Evolutionary conservation across 2,113 vertebrate genomes (phyloP), one percentile per base, ranked within the genome.

Genomic region (Alectura lathami): DNA sequence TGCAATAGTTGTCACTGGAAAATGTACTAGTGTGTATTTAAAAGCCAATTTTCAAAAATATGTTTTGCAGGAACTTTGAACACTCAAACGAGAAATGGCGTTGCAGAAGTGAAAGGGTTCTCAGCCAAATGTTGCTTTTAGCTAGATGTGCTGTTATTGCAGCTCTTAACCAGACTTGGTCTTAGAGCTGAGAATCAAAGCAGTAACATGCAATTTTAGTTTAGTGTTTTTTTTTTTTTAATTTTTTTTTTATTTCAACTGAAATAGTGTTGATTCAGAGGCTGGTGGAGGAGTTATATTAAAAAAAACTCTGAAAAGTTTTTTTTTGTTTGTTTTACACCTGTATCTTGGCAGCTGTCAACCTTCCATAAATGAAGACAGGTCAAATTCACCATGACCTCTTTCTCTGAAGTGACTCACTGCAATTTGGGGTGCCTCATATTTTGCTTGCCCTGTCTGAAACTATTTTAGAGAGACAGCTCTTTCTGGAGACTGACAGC

Each of bases 61-160:
- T 4, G 8, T 91, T 93, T 81, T 78, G 60, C 76, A 90, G 72
- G 29, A 85, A 80, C 72, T 95, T 91, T 40, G 50, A 92, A 32
- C 34, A 73, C 47, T 85, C 42, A 62, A 70, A 67, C 81, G 45
- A 83, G 66, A 93, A 91, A 88, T 43, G 72, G 82, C 78, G 85
- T 86, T 88, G 75, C 8, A 23, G 78, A 96, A 91, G 32, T 14
- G 11, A 88, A 78, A 91, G 75, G 38, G 43, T 67, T 91, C 30
- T 5, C n/a, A 93, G 91, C 64, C 85, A 95, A 67, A 72, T 93
- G 91, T 93, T 80, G 14, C 75, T 89, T 43, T 70, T 27, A 30
- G 50, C 56, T 89, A 74, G 72, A 80, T 79, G n/a, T 12, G 56
- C 18, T 91, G 66, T 56, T 93, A 92, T 38, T 93, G 81, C 77